These are phyloP conservation scores for Pristionchus maxplancki DNA, from an alignment of 2,888 invertebrate genomes.

Conservation along the genomic window DNA sequence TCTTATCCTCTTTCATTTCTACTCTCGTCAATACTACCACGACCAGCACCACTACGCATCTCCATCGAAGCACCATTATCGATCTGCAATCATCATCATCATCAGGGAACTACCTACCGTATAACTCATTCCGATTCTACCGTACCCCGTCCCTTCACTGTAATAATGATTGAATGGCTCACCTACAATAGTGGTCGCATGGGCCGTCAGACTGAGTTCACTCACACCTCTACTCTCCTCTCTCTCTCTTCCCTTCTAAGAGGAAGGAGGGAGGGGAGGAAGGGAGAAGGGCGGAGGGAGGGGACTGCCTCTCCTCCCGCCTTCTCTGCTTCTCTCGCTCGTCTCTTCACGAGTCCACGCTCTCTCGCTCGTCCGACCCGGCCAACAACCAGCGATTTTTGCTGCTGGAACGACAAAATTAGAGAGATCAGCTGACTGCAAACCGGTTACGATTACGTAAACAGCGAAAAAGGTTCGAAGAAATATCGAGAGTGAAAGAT, in stretches of 20 bases:
- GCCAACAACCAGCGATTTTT: slow-evolving; percentile 14
- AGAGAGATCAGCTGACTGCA: slow-evolving; percentile 20
- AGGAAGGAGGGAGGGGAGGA: neutral
- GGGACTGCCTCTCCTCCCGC: neutral
- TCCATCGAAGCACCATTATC: slow-evolving; percentile 23
- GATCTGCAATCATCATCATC: slow-evolving; percentile 16
- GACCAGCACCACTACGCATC: slow-evolving; percentile 13
- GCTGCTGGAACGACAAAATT: neutral
- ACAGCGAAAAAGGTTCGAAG: slow-evolving; percentile 17
- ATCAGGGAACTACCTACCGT: slow-evolving; percentile 24
- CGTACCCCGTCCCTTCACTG: neutral
- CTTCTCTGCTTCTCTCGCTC: slow-evolving; percentile 35
- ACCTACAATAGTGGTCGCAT: slow-evolving; percentile 35
- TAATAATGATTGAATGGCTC: neutral
- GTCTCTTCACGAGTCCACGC: slow-evolving; percentile 44
- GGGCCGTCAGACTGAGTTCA: slow-evolving; percentile 8
- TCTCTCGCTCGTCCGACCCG: slow-evolving; percentile 30
- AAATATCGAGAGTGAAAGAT: neutral
- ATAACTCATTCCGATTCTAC: neutral
- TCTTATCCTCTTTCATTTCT: slow-evolving; percentile 19
- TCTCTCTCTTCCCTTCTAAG: slow-evolving; percentile 10
- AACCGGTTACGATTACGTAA: neutral
- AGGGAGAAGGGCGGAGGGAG: neutral
- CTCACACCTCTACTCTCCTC: slow-evolving; percentile 12
- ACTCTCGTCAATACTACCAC: neutral